phyloP scores from a whole-genome alignment of 2,113 vertebrate species.

The Lasiurus cinereus region DNA sequence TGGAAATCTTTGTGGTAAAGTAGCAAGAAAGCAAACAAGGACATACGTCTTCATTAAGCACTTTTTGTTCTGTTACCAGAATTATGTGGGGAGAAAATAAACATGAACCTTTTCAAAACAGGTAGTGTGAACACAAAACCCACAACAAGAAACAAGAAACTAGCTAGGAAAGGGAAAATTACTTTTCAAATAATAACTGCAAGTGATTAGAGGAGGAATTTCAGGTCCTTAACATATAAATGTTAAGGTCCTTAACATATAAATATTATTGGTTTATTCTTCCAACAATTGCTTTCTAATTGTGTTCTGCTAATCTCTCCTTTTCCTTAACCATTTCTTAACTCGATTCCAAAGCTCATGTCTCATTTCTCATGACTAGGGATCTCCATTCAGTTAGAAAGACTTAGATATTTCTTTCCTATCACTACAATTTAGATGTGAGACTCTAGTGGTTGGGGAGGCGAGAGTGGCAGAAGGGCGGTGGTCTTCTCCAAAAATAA shows the following conservation, averaged over 20 bases:
- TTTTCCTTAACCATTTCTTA: not conserved
- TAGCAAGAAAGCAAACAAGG: not conserved
- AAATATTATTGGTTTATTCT: not conserved
- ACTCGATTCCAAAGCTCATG: not conserved
- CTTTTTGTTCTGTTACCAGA: not conserved
- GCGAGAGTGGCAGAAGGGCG: rapidly evolving
- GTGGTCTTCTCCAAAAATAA: not conserved
- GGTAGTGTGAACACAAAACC: not conserved
- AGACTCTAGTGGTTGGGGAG: not conserved
- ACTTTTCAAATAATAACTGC: not conserved
- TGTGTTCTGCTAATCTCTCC: not conserved
- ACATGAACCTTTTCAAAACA: constrained; percentile 36
- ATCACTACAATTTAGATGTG: not conserved
- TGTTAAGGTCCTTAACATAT: not conserved
- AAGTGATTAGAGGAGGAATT: not conserved
- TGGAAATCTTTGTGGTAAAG: constrained; percentile 51
- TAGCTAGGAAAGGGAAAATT: not conserved
- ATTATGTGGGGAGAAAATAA: constrained; percentile 1
- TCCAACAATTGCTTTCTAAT: not conserved
- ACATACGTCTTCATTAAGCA: not conserved
- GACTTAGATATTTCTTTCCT: not conserved
- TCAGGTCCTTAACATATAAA: not conserved
- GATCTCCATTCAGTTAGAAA: not conserved
- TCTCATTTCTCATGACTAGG: not conserved
- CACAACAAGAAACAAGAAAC: not conserved